phyloP scores from a whole-genome alignment of 2,113 vertebrate species.

The Eulemur rufifrons region DNA sequence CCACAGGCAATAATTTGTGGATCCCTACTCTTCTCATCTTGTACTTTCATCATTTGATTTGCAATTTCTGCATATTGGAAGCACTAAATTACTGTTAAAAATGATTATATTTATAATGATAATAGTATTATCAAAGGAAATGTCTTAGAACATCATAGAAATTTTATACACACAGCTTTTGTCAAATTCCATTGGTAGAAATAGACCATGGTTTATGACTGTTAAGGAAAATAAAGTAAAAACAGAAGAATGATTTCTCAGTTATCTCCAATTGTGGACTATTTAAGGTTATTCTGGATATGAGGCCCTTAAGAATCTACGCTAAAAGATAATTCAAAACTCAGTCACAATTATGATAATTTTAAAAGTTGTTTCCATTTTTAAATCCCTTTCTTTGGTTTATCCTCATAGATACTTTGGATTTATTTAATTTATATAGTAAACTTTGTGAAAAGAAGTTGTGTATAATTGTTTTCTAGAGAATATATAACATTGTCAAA shows the following conservation, averaged over 20 bases:
- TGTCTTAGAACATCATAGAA: neutral
- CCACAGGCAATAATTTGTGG: neutral
- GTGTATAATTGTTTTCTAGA: conserved; percentile 44
- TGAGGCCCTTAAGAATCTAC: neutral
- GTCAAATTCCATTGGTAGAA: neutral
- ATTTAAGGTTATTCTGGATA: neutral
- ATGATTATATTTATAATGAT: neutral
- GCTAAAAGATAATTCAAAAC: neutral
- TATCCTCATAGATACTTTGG: neutral
- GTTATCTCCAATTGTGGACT: neutral
- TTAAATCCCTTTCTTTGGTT: conserved; percentile 1
- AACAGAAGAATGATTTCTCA: neutral
- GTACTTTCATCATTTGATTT: neutral
- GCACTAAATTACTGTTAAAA: neutral
- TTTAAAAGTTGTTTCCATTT: neutral
- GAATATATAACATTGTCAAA: neutral
- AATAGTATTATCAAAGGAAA: neutral
- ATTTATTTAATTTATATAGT: conserved; percentile 40
- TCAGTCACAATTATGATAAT: neutral
- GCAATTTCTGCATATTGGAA: neutral
- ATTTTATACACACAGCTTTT: neutral
- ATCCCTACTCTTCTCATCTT: neutral
- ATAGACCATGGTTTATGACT: neutral
- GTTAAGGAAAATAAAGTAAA: conserved; percentile 16
- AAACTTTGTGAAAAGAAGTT: neutral